phyloP scores from a whole-genome alignment of 2,888 invertebrate genomes.

The Anthophora plumipes region DNA sequence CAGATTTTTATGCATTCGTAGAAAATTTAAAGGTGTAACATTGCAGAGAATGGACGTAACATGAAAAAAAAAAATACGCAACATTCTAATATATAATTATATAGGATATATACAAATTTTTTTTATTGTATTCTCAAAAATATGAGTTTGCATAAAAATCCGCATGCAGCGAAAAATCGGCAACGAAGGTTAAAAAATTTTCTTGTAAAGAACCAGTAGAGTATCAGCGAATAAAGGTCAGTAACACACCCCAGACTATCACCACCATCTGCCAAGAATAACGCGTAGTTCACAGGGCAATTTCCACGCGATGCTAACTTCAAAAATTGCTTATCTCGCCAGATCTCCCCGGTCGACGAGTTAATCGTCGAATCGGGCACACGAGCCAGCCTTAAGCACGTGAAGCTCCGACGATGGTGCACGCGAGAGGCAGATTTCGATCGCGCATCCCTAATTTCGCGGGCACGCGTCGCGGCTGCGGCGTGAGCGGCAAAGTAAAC shows the following conservation, averaged over 20 bases:
- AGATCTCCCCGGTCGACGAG: not conserved
- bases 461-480: not conserved
- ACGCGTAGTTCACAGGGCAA: not conserved
- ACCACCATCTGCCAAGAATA: not conserved
- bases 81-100: too few relatives aligned
- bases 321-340: conserved; percentile 12
- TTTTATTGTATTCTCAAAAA: too few relatives aligned
- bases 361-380: conserved; percentile 30
- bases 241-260: not conserved
- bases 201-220: not conserved
- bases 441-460: conserved; percentile 8
- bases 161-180: too few relatives aligned
- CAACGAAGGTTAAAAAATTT: too few relatives aligned
- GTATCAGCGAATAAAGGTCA: not conserved
- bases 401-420: not conserved
- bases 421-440: conserved; percentile 16
- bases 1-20: too few relatives aligned
- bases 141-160: too few relatives aligned
- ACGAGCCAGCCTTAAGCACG: not conserved
- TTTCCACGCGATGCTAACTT: conserved; percentile 4
- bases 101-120: too few relatives aligned
- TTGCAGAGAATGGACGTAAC: too few relatives aligned
- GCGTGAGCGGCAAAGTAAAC: conserved; percentile 15
- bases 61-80: too few relatives aligned
- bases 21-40: too few relatives aligned